Evolutionary conservation across 1,140 invertebrate species (phyloP).

Genomic region (Drosophila arizonae): DNA sequence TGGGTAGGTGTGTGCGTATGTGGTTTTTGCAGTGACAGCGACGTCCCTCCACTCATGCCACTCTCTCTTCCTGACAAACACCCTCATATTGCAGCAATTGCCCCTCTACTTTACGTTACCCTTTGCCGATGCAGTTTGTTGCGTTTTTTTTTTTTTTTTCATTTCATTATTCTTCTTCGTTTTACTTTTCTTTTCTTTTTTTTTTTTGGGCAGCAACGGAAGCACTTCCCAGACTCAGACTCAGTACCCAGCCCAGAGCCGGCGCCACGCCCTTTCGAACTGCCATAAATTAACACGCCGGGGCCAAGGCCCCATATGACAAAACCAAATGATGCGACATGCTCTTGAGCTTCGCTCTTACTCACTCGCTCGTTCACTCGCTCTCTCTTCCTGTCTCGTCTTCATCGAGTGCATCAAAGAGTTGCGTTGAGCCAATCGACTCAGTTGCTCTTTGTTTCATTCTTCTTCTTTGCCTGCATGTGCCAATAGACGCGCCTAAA

Average conservation of each 20-base stretch:
- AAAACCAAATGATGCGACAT: conserved; percentile 2
- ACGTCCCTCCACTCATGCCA: not conserved
- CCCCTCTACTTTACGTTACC: conserved; percentile 5
- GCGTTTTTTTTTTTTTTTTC: conserved; percentile 3
- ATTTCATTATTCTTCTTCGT: conserved; percentile 18
- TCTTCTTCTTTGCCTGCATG: not conserved
- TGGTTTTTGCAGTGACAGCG: conserved; percentile 4
- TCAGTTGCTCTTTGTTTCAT: not conserved
- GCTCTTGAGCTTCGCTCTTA: conserved; percentile 8
- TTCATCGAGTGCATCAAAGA: conserved; percentile 8
- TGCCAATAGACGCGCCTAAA: conserved; percentile 4
- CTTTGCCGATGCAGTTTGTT: conserved; percentile 1
- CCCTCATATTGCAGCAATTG: conserved; percentile 37
- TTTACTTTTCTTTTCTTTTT: conserved; percentile 10
- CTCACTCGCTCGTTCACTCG: not conserved
- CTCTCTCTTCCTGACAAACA: conserved; percentile 3
- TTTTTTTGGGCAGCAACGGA: conserved; percentile 41
- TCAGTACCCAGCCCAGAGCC: conserved; percentile 1
- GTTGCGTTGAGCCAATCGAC: conserved; percentile 21
- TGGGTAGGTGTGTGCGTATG: not conserved
- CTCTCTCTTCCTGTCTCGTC: not conserved
- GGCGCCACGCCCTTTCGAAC: conserved; percentile 69
- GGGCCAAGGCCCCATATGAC: conserved; percentile 37
- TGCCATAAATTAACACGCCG: conserved; percentile 67
- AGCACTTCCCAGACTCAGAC: conserved; percentile 29